A percentile compares a stretch with the other conserved stretches of the same genome.
Evolutionary conservation across 2,888 invertebrate genomes (phyloP).

Genomic region (Slavum lentiscoides): DNA sequence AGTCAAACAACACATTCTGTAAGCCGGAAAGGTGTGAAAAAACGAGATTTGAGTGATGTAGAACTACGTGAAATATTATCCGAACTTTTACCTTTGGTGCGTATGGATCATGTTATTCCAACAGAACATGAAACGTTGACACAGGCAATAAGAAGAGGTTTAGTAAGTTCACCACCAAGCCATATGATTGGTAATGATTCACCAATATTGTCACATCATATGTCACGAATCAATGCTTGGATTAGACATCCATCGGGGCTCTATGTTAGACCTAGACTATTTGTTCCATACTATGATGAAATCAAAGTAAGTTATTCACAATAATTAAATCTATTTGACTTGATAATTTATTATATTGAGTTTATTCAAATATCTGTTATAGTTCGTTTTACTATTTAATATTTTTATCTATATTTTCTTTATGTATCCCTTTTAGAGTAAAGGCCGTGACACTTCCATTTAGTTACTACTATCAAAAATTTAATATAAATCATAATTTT

Average conservation of each 20-base stretch:
- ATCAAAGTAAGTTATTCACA: conserved; percentile 69
- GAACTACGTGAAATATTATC: conserved; percentile 83
- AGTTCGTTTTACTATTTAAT: too few species aligned
- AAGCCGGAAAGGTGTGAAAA: conserved; percentile 80
- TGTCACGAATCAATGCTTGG: conserved; percentile 75
- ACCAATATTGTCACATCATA: conserved; percentile 56
- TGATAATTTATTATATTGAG: not conserved
- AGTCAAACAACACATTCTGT: conserved; percentile 93
- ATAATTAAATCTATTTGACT: not conserved
- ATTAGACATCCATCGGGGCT: conserved; percentile 72
- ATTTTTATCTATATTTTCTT: too few species aligned
- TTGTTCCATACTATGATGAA: conserved; percentile 94
- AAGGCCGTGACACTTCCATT: too few species aligned
- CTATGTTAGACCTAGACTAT: conserved; percentile 82
- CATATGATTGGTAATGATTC: conserved; percentile 78
- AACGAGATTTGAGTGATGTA: conserved; percentile 79
- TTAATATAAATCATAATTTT: too few species aligned
- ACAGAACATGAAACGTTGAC: conserved; percentile 77
- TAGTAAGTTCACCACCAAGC: conserved; percentile 80
- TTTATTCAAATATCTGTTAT: not conserved
- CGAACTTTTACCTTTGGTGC: conserved; percentile 79
- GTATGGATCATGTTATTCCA: conserved; percentile 88
- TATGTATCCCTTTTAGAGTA: too few species aligned
- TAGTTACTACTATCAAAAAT: too few species aligned
- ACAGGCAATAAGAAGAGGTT: conserved; percentile 71